These are phyloP conservation scores for Agrilus cyanescens DNA, from an alignment of 2,888 invertebrate species.

Conservation along the genomic window DNA sequence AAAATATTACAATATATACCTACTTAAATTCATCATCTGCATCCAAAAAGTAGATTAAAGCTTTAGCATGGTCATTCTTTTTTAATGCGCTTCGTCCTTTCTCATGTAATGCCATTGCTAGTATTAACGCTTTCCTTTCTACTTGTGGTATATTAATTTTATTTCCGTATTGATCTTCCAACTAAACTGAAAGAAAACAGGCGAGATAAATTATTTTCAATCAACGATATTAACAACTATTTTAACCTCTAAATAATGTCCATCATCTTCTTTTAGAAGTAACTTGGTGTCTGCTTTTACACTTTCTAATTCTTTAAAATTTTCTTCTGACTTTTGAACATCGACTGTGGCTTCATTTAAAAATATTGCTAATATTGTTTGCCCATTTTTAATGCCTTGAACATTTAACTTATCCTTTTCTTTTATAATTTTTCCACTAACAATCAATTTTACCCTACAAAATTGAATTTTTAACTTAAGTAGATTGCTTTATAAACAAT, in stretches of 20 bases:
- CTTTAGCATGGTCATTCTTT: constrained; percentile 52
- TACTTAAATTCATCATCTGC: constrained; percentile 62
- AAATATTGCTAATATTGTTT: constrained; percentile 50
- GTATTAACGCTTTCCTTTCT: constrained; percentile 57
- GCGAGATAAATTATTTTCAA: not conserved
- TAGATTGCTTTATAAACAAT: not conserved
- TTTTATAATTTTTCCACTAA: constrained; percentile 51
- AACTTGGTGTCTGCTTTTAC: constrained; percentile 34
- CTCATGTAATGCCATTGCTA: constrained; percentile 71
- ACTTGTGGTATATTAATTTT: constrained; percentile 54
- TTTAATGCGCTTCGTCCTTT: constrained; percentile 60
- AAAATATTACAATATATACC: constrained; percentile 9
- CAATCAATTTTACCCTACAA: constrained; percentile 54
- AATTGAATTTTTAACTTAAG: constrained; percentile 1
- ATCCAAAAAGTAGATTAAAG: constrained; percentile 62
- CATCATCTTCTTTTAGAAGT: constrained; percentile 38
- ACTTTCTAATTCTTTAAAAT: constrained; percentile 27
- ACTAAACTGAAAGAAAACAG: constrained; percentile 29
- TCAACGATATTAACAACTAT: not conserved
- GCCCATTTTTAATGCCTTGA: constrained; percentile 58
- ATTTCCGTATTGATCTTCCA: constrained; percentile 71
- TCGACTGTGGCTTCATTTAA: constrained; percentile 28
- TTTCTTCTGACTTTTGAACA: constrained; percentile 27
- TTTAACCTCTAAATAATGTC: constrained; percentile 44
- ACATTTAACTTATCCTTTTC: constrained; percentile 37